Conservation (phyloP, 2,113 vertebrate species). For the Prunella fulvescens region DNA sequence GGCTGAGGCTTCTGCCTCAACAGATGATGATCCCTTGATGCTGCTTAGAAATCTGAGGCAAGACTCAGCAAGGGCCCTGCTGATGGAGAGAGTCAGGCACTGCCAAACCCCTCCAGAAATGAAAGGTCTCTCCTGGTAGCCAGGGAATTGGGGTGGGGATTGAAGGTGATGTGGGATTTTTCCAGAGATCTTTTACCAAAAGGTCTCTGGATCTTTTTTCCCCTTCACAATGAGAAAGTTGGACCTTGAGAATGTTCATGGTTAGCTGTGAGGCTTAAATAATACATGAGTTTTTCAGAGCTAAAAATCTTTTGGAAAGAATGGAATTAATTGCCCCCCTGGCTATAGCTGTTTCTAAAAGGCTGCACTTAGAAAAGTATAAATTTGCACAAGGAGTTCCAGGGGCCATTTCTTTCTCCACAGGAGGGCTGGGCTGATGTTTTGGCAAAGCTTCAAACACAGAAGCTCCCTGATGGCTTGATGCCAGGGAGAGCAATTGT, state of each 20-base stretch:
- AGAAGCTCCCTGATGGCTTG: not conserved
- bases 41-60: not conserved
- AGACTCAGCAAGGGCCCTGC: not conserved
- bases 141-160: not conserved
- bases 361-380: not conserved
- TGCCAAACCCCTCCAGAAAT: not conserved
- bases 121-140: not conserved
- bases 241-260: not conserved
- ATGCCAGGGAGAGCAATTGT: not conserved
- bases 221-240: not conserved
- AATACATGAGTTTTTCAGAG: slow-evolving; percentile 4
- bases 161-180: not conserved
- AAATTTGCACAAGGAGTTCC: not conserved
- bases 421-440: not conserved
- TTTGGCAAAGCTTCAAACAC: not conserved
- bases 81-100: not conserved
- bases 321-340: slow-evolving; percentile 38
- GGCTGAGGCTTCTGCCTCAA: not conserved
- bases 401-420: not conserved
- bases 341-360: slow-evolving; percentile 2
- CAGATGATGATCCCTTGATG: not conserved
- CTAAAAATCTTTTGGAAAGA: slow-evolving; percentile 17
- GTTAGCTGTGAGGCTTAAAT: slow-evolving; percentile 4
- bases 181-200: not conserved
- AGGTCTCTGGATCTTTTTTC: not conserved